These are phyloP conservation scores for Reticulitermes lucifugus DNA, from an alignment of 2,888 invertebrate genomes.

Conservation along the genomic window DNA sequence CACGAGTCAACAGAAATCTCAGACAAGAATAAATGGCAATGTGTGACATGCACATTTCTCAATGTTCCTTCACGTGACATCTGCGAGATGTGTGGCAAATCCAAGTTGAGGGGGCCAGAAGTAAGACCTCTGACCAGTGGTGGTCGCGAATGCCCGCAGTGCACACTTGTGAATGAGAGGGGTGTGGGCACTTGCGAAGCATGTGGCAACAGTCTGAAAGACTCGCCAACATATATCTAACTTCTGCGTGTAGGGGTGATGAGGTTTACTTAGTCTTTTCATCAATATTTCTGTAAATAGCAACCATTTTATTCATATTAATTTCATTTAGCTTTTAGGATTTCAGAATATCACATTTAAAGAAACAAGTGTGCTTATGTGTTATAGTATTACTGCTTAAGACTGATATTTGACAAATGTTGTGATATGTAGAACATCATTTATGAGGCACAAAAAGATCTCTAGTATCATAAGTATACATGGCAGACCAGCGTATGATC, in stretches of 20 bases:
- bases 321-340: too few species aligned
- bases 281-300: neutral
- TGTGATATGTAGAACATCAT: neutral
- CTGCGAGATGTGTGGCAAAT: slow-evolving; percentile 83
- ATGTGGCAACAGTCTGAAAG: slow-evolving; percentile 75
- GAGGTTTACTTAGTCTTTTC: neutral
- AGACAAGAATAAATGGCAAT: slow-evolving; percentile 70
- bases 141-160: slow-evolving; percentile 79
- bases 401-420: neutral
- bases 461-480: neutral
- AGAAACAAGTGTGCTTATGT: neutral
- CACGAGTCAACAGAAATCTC: slow-evolving; percentile 1
- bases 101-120: slow-evolving; percentile 69
- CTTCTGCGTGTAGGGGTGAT: neutral
- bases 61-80: slow-evolving; percentile 69
- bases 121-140: slow-evolving; percentile 77
- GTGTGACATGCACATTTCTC: slow-evolving; percentile 77
- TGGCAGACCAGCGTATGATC: too few species aligned
- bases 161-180: slow-evolving; percentile 80
- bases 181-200: slow-evolving; percentile 75
- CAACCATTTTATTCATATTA: neutral
- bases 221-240: slow-evolving; percentile 82
- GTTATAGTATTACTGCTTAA: neutral
- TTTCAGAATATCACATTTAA: too few species aligned
- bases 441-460: neutral